Conservation (phyloP, 2,888 invertebrate species). For the Shargacucullia verbasci region DNA sequence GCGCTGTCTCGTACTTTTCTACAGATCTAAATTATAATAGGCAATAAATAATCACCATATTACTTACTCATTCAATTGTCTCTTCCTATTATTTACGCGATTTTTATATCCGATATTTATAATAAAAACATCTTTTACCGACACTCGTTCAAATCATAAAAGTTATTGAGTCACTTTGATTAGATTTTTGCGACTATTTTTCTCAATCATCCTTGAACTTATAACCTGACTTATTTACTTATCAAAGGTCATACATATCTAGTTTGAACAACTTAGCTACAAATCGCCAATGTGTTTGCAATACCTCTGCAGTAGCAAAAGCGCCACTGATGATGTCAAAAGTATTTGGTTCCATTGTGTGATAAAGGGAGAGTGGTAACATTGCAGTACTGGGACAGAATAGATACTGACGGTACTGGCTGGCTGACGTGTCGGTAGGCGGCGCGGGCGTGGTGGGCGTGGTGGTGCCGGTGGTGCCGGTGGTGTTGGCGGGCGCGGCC, state of each 20-base stretch:
- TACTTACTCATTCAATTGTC: background rate
- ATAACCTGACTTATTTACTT: too few relatives aligned
- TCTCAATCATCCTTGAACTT: too few relatives aligned
- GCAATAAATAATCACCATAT: background rate
- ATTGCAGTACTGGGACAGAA: conserved; percentile 10
- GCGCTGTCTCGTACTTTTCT: too few relatives aligned
- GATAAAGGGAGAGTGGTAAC: background rate
- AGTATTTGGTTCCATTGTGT: background rate
- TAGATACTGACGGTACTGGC: conserved; percentile 50
- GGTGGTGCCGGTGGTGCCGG: conserved; percentile 30
- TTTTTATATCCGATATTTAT: too few relatives aligned
- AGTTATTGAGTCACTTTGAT: too few relatives aligned
- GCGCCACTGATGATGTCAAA: background rate
- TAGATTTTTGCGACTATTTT: too few relatives aligned
- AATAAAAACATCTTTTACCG: background rate
- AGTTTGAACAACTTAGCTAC: too few relatives aligned
- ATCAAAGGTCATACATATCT: too few relatives aligned
- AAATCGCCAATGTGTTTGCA: too few relatives aligned
- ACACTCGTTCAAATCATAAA: background rate
- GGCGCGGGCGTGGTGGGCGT: conserved; percentile 28
- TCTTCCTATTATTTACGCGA: background rate
- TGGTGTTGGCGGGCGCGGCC: conserved; percentile 22
- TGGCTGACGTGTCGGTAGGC: conserved; percentile 22
- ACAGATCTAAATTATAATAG: too few relatives aligned
- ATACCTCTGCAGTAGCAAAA: too few relatives aligned